Conservation (phyloP, 2,797 vertebrate species). For the Mus spretus region DNA sequence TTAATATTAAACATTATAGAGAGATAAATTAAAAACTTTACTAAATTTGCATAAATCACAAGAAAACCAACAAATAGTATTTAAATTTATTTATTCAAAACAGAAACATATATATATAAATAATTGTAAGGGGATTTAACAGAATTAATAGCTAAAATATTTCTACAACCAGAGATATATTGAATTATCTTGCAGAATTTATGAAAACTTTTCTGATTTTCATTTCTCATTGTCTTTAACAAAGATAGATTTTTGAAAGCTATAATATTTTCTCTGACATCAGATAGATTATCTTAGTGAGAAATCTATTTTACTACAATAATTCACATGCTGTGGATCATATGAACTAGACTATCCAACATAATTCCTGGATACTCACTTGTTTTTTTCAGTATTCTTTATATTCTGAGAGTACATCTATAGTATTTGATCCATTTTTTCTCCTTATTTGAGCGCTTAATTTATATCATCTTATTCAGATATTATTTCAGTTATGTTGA, state of each 20-base stretch:
- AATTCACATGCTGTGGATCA: neutral
- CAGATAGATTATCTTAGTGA: neutral
- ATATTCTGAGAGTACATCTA: neutral
- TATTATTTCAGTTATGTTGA: constrained; percentile 7
- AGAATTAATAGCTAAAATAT: neutral
- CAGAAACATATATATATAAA: neutral
- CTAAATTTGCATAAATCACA: neutral
- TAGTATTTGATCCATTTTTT: constrained; percentile 38
- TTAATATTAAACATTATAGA: neutral
- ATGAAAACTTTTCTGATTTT: neutral
- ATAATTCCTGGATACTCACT: neutral
- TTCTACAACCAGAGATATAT: neutral
- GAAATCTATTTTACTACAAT: neutral
- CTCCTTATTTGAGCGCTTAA: neutral
- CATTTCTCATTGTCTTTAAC: neutral
- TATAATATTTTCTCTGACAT: neutral
- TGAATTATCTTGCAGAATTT: neutral
- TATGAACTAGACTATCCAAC: neutral
- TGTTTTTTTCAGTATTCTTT: neutral
- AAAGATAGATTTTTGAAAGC: neutral
- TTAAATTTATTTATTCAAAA: neutral
- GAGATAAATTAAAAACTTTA: neutral
- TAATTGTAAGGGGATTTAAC: neutral
- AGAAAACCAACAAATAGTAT: neutral
- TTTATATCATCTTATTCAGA: neutral